Percentiles rank a stretch among this genome's conserved stretches.
These are phyloP conservation scores for Mystacornis crossleyi DNA, from an alignment of 2,113 vertebrate genomes.

Conservation along the genomic window DNA sequence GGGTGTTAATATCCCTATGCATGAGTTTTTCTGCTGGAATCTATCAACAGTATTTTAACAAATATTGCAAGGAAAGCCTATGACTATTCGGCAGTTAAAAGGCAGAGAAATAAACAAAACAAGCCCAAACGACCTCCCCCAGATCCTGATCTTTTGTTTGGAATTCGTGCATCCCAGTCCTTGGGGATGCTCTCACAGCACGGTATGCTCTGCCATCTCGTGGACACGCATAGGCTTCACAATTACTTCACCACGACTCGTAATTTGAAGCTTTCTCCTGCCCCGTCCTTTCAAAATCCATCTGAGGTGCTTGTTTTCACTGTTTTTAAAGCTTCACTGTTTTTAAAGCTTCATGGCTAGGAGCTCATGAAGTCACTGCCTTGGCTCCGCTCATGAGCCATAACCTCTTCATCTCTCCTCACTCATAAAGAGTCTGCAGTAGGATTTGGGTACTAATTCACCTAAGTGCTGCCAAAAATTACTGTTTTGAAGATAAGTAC, in stretches of 20 bases:
- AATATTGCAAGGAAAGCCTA: neutral
- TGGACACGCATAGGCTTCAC: neutral
- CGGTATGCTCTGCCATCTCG: constrained; percentile 19
- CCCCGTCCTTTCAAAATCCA: neutral
- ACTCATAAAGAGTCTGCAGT: neutral
- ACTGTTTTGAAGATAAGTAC: neutral
- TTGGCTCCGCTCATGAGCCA: neutral
- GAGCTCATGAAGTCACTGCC: neutral
- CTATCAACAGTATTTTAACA: neutral
- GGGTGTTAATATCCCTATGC: neutral
- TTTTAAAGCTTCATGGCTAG: neutral
- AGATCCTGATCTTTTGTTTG: neutral
- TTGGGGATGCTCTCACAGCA: neutral
- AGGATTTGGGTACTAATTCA: neutral
- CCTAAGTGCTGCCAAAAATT: neutral
- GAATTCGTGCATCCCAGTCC: neutral
- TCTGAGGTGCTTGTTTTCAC: neutral
- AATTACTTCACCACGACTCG: rapidly evolving
- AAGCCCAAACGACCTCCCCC: neutral
- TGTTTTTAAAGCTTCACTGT: neutral
- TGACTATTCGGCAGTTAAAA: neutral
- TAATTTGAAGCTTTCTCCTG: neutral
- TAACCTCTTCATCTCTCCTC: neutral
- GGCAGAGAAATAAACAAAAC: neutral
- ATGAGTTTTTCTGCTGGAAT: neutral